Evolutionary conservation across 2,113 vertebrate genomes (phyloP), one percentile per base, ranked within the genome.

Genomic region (Motacilla tschutschensis): DNA sequence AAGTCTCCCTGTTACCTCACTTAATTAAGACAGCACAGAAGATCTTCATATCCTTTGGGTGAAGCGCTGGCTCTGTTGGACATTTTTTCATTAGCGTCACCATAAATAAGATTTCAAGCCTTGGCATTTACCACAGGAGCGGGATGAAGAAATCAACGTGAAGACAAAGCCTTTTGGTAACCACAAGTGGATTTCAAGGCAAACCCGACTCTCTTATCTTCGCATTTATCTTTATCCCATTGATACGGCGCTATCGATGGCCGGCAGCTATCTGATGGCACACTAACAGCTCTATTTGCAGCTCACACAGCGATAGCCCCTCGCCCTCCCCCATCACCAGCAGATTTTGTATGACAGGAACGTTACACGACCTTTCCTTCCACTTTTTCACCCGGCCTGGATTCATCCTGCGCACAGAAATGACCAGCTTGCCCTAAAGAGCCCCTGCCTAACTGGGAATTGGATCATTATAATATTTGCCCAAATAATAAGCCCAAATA

Each of bases 191-290:
- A 95, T 92, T 85, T 90, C 51, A 53, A 95, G 84, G 87, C 79
- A 63, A 94, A 63, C 57, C 58, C 38, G 22, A 18, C 82, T 95
- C 95, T 90, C 83, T 94, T 80, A 95, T 90, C 81, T 91, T 75
- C 89, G 71, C 95, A 92, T 96, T 91, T 86, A 92, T 90, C 94
- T 90, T 93, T 92, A 96, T 92, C 96, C 82, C 89, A 80, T 40
- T 83, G 94, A 90, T 94, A 91, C 66, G 60, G 87, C 66, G 74
- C 93, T 95, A 92, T 95, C 79, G 65, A 85, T 93, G 93, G 44
- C 91, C 76, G 11, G 92, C 89, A 63, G 85, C 71, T 93, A 85
- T 83, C 93, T 81, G 93, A 95, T 95, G 78, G 66, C 76, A 75
- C 41, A 8, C 79, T 94, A 96, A 95, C 79, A 20, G 55, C 51